These are phyloP conservation scores for Thera britannica DNA, from an alignment of 2,888 invertebrate genomes.

Conservation along the genomic window DNA sequence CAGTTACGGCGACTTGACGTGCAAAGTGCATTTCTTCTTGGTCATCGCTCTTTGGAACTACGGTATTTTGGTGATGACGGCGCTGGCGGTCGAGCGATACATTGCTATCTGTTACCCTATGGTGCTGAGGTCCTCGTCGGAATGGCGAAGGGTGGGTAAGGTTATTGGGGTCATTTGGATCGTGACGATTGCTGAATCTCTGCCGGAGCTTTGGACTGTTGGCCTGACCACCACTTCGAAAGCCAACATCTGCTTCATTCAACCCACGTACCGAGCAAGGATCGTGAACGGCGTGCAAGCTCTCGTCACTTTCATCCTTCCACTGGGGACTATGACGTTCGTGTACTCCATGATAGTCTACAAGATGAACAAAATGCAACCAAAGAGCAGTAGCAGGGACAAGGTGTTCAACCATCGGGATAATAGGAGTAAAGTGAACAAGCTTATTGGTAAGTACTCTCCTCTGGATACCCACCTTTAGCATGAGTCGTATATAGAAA, in stretches of 20 bases:
- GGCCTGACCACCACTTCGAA: slow-evolving; percentile 51
- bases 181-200: slow-evolving; percentile 56
- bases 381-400: slow-evolving; percentile 43
- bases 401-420: slow-evolving; percentile 61
- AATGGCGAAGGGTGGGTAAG: slow-evolving; percentile 59
- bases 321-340: slow-evolving; percentile 60
- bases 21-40: slow-evolving; percentile 60
- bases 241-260: slow-evolving; percentile 53
- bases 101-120: slow-evolving; percentile 64
- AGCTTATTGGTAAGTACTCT: slow-evolving; percentile 62
- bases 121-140: slow-evolving; percentile 51
- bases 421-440: slow-evolving; percentile 63
- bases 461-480: neutral
- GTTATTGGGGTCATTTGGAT: slow-evolving; percentile 59
- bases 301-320: slow-evolving; percentile 59
- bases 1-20: slow-evolving; percentile 49
- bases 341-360: slow-evolving; percentile 64
- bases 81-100: slow-evolving; percentile 64
- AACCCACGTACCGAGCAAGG: slow-evolving; percentile 55
- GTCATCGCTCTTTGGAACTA: slow-evolving; percentile 62
- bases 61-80: slow-evolving; percentile 63
- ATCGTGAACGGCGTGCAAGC: slow-evolving; percentile 58
- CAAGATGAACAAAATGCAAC: slow-evolving; percentile 57
- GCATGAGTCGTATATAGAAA: no score
- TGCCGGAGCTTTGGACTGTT: slow-evolving; percentile 61